Evolutionary conservation across 2,888 invertebrate species (phyloP), one percentile per base, ranked within the genome.

Genomic region (Andricus quercusramuli): DNA sequence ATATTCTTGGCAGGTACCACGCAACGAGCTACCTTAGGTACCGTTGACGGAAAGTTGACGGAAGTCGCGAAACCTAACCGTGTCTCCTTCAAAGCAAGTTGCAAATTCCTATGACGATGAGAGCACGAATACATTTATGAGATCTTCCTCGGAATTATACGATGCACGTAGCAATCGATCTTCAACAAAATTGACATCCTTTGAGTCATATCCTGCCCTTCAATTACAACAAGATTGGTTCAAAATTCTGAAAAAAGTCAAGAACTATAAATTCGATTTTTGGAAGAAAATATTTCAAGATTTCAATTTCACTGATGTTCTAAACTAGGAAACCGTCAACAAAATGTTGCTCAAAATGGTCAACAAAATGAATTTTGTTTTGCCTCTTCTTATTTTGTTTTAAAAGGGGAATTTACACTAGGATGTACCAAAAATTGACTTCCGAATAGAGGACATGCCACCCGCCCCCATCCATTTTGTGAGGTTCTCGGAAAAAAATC

Each of bases 21-120:
- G 74, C 51, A 56, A 74, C 74, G 74, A 74, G 74, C 17, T 74
- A 74, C 74, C 29, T 74, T 11, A 56, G 25, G 32, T 56, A 74
- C 51, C 22, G 22, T 15, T 25, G 44, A 37, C 41, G 41, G 68
- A 68, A 68, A 68, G 68, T 68, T 47, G 68, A 68, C 68, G 37
- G 44, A 68, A 68, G 68, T 47, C 44, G 68, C 41, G 68, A 68
- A 67, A 66, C 47, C 44, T 68, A 68, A 68, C 68, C 44, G 68
- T 41, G 25, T 68, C 68, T 22, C 74, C 74, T 70, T 56, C 47
- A 74, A 74, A 47, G 74, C 66, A 67, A n/a, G 29, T 67, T 67
- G 17, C 66, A 67, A 67, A 67, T 67, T 37, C 37, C 37, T 37
- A 37, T 67, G 66, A n/a, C 37, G 66, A 41, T 67, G 20, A 41